phyloP scores from a whole-genome alignment of 2,797 vertebrate genomes.

The Eutrigla gurnardus region DNA sequence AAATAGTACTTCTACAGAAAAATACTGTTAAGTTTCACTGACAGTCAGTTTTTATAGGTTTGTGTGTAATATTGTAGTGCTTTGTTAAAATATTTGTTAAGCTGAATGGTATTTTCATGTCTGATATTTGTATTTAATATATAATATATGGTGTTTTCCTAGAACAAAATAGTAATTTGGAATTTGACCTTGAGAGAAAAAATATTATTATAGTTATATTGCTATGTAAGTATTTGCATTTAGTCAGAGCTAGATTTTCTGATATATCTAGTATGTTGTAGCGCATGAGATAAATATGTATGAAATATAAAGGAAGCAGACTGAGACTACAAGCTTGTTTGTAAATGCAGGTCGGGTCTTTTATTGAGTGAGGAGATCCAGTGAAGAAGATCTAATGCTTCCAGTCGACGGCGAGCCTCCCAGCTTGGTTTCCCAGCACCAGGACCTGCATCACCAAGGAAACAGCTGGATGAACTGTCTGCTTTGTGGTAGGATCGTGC shows the following conservation, averaged over 20 bases:
- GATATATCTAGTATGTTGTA: not conserved
- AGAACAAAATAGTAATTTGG: not conserved
- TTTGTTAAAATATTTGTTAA: no score
- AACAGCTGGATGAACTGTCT: not conserved
- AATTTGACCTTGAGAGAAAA: not conserved
- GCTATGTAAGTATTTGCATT: not conserved
- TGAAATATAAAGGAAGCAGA: not conserved
- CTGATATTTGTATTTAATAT: not conserved
- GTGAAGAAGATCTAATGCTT: not conserved
- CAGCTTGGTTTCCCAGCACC: not conserved
- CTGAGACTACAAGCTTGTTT: not conserved
- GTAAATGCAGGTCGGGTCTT: not conserved
- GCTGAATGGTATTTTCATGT: not conserved
- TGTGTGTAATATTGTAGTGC: not conserved
- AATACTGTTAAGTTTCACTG: not conserved
- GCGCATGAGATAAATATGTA: not conserved
- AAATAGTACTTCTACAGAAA: no score
- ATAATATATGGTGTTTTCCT: not conserved
- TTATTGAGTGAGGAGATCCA: not conserved
- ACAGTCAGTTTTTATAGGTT: not conserved
- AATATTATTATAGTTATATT: not conserved
- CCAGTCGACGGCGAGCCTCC: not conserved
- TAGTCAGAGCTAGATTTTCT: not conserved
- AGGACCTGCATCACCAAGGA: not conserved
- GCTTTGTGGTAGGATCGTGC: not conserved